Evolutionary conservation across 2,888 invertebrate genomes (phyloP), one percentile per base, ranked within the genome.

Genomic region (Brenthis hecate): DNA sequence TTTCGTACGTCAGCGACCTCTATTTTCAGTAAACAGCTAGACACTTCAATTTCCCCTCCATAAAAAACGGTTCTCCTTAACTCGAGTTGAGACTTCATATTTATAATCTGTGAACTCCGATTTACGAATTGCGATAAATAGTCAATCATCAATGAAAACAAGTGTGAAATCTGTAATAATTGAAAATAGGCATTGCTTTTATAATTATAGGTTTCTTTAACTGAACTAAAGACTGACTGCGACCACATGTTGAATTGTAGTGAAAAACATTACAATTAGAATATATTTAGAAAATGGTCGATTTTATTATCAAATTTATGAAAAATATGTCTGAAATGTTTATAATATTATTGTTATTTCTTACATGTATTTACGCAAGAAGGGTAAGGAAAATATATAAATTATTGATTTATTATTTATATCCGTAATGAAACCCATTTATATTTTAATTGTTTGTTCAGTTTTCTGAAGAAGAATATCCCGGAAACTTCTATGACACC

Each of bases 391-490:
- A 66, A 58, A 13, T 66, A 50, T 28, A 2, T 11, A 60, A 23
- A 32, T 14, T 58, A n/a, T 58, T 58, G 0, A 28, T 11, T 60
- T 28, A 32, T 32, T 16, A 14, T 23, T 13, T 60, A 16, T 32
- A 19, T 5, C 28, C 16, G 32, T 50, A 16, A 43, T 43, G 36
- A 43, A 50, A 28, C 2, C 28, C n/a, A 28, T 28, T 13, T 36
- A 32, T 54, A 53, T 72, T 64, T 69, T 61, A 16, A 6, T 6
- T 32, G 72, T 74, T 48, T 6, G 72, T 65, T 50, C 80, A 90
- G 88, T 85, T 82, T 76, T 80, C 82, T 6, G 85, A 83, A 69
- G 84, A 86, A 71, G 80, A 79, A 6, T 87, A 83, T 75, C 80
- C 85, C 13, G 79, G 79, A 47, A 81, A 80, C 56, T 88, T 81